These are phyloP conservation scores for Bombus balteatus DNA, from an alignment of 1,140 invertebrate genomes.

Conservation along the genomic window DNA sequence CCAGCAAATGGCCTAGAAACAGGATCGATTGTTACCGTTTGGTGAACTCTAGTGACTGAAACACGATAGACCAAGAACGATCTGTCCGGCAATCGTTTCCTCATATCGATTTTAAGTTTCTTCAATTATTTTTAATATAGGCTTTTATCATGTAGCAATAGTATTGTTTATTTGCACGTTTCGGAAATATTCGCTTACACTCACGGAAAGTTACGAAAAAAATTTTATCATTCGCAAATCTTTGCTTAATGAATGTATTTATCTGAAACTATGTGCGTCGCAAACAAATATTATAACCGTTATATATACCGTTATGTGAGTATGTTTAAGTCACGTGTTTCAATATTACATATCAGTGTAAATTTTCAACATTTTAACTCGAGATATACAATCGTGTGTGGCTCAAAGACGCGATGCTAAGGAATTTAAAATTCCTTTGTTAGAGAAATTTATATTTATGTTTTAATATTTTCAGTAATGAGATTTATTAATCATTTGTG, in stretches of 20 bases:
- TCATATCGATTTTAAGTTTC: neutral
- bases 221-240: neutral
- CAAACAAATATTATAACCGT: constrained; percentile 1
- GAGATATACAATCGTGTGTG: neutral
- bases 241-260: neutral
- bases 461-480: neutral
- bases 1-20: constrained; percentile 60
- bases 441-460: neutral
- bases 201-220: constrained; percentile 5
- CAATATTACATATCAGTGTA: neutral
- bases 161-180: neutral
- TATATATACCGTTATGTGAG: neutral
- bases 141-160: neutral
- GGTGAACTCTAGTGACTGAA: constrained; percentile 53
- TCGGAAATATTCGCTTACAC: neutral
- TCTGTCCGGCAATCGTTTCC: neutral
- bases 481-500: too few species aligned
- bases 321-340: neutral
- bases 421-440: neutral
- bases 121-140: neutral
- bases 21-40: constrained; percentile 56
- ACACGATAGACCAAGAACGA: constrained; percentile 31
- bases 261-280: neutral
- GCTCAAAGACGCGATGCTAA: neutral
- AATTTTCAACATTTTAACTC: neutral